These are phyloP conservation scores for Nothocercus nigrocapillus DNA, from an alignment of 2,113 vertebrate genomes.

Conservation along the genomic window DNA sequence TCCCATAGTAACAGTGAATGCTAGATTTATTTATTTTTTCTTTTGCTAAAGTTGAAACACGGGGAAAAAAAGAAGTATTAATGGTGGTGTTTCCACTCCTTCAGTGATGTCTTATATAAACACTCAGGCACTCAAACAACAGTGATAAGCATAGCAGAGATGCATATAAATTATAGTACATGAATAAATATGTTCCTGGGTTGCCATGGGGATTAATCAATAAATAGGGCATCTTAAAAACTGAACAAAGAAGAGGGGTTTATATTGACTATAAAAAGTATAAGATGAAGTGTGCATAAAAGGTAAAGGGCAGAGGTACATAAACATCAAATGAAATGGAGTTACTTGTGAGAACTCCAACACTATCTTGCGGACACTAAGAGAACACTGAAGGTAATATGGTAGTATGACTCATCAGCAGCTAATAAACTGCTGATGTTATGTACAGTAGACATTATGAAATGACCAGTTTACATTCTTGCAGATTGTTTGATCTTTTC, in stretches of 20 bases:
- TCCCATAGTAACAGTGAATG: conserved; percentile 29
- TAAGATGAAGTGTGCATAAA: conserved; percentile 5
- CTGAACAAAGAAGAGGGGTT: conserved; percentile 8
- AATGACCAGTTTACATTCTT: conserved; percentile 51
- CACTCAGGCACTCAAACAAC: neutral
- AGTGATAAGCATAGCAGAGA: neutral
- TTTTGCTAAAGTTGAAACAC: conserved; percentile 87
- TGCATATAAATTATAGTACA: neutral
- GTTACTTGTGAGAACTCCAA: neutral
- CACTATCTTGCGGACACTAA: neutral
- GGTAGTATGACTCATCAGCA: conserved; percentile 19
- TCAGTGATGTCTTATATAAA: conserved; percentile 24
- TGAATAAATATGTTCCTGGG: conserved; percentile 12
- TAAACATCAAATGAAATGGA: neutral
- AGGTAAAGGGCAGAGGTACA: conserved; percentile 40
- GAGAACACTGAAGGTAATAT: neutral
- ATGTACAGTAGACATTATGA: conserved; percentile 34
- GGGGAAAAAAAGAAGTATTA: conserved; percentile 18
- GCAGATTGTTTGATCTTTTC: conserved; percentile 56
- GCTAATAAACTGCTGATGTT: conserved; percentile 16
- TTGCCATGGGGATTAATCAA: neutral
- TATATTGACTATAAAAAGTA: neutral
- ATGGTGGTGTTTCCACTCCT: conserved; percentile 40
- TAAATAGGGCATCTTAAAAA: conserved; percentile 33
- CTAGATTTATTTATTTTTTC: conserved; percentile 61